Conservation (phyloP, 2,888 invertebrate genomes). For the Pollenia labialis region DNA sequence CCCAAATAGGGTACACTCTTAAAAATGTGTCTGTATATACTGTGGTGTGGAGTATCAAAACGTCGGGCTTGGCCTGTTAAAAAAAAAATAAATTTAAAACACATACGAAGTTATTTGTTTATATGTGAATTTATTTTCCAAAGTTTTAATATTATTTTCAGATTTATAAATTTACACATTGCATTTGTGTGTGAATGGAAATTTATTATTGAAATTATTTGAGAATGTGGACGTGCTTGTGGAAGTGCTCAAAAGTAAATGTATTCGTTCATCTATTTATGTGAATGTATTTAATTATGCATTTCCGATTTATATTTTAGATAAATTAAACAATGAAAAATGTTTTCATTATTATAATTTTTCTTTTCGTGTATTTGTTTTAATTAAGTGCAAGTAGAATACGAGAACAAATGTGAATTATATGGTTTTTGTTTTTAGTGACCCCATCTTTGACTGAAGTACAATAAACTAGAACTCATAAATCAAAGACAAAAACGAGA, state of each 20-base stretch:
- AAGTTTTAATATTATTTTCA: conserved; percentile 53
- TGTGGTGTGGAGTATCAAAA: too few relatives aligned
- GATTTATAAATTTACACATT: conserved; percentile 40
- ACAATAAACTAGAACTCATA: conserved; percentile 51
- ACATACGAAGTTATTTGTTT: neutral
- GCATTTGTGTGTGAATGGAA: conserved; percentile 23
- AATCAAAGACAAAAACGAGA: conserved; percentile 35
- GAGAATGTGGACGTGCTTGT: conserved; percentile 26
- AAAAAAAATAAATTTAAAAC: too few relatives aligned
- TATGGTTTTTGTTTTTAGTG: conserved; percentile 50
- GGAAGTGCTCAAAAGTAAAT: neutral
- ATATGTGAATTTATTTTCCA: conserved; percentile 34
- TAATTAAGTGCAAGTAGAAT: conserved; percentile 68
- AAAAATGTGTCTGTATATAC: too few relatives aligned
- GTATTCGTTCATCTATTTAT: conserved; percentile 7
- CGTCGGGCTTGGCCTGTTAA: too few relatives aligned
- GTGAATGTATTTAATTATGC: conserved; percentile 74
- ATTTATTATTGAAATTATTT: conserved; percentile 31
- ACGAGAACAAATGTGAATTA: conserved; percentile 53
- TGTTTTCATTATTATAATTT: conserved; percentile 19
- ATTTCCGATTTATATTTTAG: conserved; percentile 75
- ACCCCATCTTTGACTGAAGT: conserved; percentile 58
- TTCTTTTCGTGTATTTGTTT: conserved; percentile 50
- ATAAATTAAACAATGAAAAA: conserved; percentile 67
- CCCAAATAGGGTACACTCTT: too few relatives aligned